Percentiles rank a stretch among this genome's conserved stretches.
These are phyloP conservation scores for Tribolium freemani DNA, from an alignment of 2,888 invertebrate genomes.

Conservation along the genomic window DNA sequence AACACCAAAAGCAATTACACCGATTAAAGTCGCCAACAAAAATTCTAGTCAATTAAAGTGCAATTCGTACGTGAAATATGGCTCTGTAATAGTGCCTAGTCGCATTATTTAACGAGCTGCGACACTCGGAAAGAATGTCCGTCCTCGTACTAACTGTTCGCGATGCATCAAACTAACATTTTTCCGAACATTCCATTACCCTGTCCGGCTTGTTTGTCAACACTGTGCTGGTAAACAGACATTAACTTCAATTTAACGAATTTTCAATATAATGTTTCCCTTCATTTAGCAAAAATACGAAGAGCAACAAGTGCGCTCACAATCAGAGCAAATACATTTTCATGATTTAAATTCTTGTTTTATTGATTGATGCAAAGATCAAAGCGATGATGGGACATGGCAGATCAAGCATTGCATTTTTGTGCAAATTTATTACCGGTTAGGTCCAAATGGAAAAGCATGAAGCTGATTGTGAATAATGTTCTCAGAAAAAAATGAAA, in stretches of 20 bases:
- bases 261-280: not conserved
- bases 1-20: constrained; percentile 35
- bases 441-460: not conserved
- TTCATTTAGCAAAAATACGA: too few relatives aligned
- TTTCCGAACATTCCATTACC: constrained; percentile 14
- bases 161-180: not conserved
- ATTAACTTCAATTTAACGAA: not conserved
- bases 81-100: constrained; percentile 6
- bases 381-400: not conserved
- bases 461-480: not conserved
- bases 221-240: not conserved
- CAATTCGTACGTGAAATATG: constrained; percentile 25
- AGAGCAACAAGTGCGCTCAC: too few relatives aligned
- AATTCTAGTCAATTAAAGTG: constrained; percentile 35
- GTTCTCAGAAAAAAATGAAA: not conserved
- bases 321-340: not conserved
- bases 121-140: constrained; percentile 7
- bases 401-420: not conserved
- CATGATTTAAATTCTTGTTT: not conserved
- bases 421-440: not conserved
- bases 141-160: not conserved
- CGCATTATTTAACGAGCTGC: constrained; percentile 17
- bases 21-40: constrained; percentile 34
- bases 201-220: not conserved
- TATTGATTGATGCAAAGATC: not conserved